Conservation (phyloP, 2,797 vertebrate species). For the Diceros bicornis region DNA sequence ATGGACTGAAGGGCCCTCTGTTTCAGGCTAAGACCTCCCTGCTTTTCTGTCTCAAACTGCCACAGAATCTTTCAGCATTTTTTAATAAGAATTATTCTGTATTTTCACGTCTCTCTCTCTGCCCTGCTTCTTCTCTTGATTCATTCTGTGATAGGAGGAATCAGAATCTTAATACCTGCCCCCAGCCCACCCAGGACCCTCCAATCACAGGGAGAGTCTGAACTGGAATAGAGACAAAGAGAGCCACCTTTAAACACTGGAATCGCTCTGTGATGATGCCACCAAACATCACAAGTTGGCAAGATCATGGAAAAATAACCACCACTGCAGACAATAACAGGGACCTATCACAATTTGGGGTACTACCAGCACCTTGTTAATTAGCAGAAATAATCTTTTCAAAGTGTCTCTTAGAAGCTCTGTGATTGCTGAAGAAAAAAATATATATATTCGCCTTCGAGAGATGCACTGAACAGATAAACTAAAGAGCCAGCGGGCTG, state of each 20-base stretch:
- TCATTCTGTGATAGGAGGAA: not conserved
- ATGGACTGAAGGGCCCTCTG: not conserved
- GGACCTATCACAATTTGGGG: not conserved
- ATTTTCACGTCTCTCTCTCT: not conserved
- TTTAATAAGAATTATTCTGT: not conserved
- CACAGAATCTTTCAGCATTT: not conserved
- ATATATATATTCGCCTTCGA: not conserved
- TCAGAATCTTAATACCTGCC: not conserved
- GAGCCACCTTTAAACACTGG: not conserved
- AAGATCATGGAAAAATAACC: not conserved
- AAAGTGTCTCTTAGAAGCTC: not conserved
- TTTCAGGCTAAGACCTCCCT: not conserved
- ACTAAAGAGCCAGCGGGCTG: not conserved
- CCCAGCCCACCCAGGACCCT: not conserved
- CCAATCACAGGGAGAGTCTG: not conserved
- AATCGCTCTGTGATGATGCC: not conserved
- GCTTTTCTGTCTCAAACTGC: not conserved
- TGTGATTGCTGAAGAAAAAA: not conserved
- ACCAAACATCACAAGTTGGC: not conserved
- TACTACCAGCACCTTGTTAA: not conserved
- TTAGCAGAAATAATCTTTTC: not conserved
- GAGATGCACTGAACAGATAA: not conserved
- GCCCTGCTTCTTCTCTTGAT: not conserved
- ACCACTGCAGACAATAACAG: not conserved
- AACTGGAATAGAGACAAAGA: not conserved